Evolutionary conservation across 2,888 invertebrate species (phyloP).

Genomic region (Omphaloscelis lunosa): DNA sequence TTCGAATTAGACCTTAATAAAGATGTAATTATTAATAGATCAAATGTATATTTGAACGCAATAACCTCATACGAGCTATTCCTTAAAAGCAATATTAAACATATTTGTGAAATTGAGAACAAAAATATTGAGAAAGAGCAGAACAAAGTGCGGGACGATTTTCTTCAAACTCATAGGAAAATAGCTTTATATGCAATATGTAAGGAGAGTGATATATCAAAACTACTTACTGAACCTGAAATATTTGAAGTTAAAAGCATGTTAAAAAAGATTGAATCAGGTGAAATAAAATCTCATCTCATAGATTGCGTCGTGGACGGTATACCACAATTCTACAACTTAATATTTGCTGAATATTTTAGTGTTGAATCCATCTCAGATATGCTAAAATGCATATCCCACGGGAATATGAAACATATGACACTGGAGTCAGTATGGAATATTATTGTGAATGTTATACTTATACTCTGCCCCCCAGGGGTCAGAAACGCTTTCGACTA

Average conservation of each 20-base stretch:
- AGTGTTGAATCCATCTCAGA: conserved; percentile 66
- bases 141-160: conserved; percentile 51
- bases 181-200: conserved; percentile 71
- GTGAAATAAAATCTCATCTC: conserved; percentile 65
- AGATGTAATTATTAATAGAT: conserved; percentile 59
- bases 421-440: conserved; percentile 66
- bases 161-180: conserved; percentile 70
- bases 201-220: conserved; percentile 67
- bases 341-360: conserved; percentile 74
- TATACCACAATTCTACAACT: conserved; percentile 71
- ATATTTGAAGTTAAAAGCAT: conserved; percentile 67
- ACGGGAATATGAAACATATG: conserved; percentile 17
- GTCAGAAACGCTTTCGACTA: conserved; percentile 71
- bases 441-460: conserved; percentile 67
- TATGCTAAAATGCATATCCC: conserved; percentile 44
- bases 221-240: conserved; percentile 67
- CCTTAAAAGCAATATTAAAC: conserved; percentile 67
- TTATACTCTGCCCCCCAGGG: conserved; percentile 63
- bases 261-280: conserved; percentile 66
- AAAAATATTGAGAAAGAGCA: conserved; percentile 49
- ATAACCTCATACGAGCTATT: conserved; percentile 66
- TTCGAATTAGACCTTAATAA: conserved; percentile 61
- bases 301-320: conserved; percentile 69
- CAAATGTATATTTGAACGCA: conserved; percentile 65
- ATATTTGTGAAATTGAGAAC: conserved; percentile 54